phyloP scores from a whole-genome alignment of 2,113 vertebrate species.

The Pteronura brasiliensis region DNA sequence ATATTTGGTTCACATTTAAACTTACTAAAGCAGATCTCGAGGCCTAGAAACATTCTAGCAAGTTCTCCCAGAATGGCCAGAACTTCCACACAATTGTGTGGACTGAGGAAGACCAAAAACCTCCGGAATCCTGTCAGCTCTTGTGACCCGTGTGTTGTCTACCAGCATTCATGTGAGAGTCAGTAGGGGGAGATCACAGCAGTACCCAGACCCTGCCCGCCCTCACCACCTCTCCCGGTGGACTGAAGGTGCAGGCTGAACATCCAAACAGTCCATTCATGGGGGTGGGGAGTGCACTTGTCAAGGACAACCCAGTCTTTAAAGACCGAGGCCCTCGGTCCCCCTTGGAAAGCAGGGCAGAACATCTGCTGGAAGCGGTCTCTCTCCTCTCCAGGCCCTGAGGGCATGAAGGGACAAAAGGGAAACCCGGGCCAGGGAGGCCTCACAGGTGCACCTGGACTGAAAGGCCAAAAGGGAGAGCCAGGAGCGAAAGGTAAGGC shows the following conservation, averaged over 20 bases:
- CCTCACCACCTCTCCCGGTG: neutral
- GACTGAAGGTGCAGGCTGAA: neutral
- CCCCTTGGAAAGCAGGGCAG: neutral
- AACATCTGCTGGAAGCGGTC: neutral
- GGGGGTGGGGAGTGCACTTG: fast-evolving
- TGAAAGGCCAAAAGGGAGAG: constrained; percentile 25
- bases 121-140: neutral
- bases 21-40: neutral
- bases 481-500: constrained; percentile 46
- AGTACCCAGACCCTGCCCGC: fast-evolving
- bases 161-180: fast-evolving
- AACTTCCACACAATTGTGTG: neutral
- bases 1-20: neutral
- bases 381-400: constrained; percentile 34
- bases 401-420: constrained; percentile 48
- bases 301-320: neutral
- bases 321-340: neutral
- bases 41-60: neutral
- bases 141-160: neutral
- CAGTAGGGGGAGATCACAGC: neutral
- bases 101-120: neutral
- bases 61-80: neutral
- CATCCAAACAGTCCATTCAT: neutral
- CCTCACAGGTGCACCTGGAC: neutral
- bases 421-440: constrained; percentile 16